These are phyloP conservation scores for Trissoscelio sp. DNA, from an alignment of 2,888 invertebrate species.

Conservation along the genomic window DNA sequence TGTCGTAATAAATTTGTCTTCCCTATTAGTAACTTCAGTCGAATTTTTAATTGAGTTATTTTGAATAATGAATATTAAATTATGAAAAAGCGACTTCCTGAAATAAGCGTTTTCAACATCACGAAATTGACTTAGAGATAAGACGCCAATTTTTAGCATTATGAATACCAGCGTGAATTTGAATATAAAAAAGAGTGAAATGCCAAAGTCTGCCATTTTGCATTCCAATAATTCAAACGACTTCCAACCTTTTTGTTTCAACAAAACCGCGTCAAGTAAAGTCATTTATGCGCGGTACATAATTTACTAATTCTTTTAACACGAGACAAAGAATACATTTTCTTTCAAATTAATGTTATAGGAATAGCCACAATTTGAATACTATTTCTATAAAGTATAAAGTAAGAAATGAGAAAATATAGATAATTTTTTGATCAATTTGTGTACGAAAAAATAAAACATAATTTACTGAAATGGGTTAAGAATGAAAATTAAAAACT, in stretches of 20 bases:
- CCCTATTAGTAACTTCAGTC: constrained; percentile 3
- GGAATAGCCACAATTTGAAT: too few relatives aligned
- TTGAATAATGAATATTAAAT: constrained; percentile 49
- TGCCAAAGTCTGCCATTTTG: constrained; percentile 4
- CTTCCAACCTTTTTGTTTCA: neutral
- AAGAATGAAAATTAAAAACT: too few relatives aligned
- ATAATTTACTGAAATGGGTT: too few relatives aligned
- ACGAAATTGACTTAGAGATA: constrained; percentile 19
- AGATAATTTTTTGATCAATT: too few relatives aligned
- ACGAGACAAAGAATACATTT: neutral
- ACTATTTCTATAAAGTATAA: too few relatives aligned
- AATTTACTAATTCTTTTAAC: neutral
- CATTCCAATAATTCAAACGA: constrained; percentile 13
- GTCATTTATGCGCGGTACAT: neutral
- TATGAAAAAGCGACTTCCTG: constrained; percentile 28
- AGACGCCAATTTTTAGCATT: constrained; percentile 10
- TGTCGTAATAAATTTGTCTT: constrained; percentile 8
- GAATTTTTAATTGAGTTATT: constrained; percentile 35
- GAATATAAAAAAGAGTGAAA: constrained; percentile 13
- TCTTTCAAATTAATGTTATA: neutral
- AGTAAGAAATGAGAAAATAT: too few relatives aligned
- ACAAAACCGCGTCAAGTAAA: constrained; percentile 6
- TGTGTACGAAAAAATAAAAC: too few relatives aligned
- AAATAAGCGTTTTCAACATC: constrained; percentile 17
- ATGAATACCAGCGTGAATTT: constrained; percentile 8